Conservation (phyloP, 2,888 invertebrate species). For the Meandrusa payeni region DNA sequence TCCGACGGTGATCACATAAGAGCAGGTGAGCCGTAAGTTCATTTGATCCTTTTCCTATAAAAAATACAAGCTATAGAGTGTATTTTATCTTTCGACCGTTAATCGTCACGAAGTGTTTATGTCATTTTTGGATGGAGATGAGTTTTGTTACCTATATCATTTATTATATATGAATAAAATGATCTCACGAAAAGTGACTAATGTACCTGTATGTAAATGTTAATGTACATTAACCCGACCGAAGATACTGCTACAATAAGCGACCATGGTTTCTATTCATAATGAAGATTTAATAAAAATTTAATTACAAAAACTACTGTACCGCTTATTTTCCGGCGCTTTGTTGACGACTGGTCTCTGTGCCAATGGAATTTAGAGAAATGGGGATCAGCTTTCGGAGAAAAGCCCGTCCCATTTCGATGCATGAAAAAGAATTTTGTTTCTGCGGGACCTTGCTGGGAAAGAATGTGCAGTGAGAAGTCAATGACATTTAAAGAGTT, state of each 20-base stretch:
- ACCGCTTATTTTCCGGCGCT: conserved; percentile 78
- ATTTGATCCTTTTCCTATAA: too few relatives aligned
- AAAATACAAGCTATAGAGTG: too few relatives aligned
- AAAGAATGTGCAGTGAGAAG: conserved; percentile 83
- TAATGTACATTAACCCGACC: too few relatives aligned
- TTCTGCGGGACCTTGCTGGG: conserved; percentile 87
- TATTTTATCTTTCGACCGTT: too few relatives aligned
- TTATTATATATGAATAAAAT: neutral
- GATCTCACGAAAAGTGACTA: conserved; percentile 14
- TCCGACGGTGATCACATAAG: too few relatives aligned
- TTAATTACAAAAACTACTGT: conserved; percentile 44
- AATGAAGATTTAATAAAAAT: conserved; percentile 48
- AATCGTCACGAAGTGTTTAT: too few relatives aligned
- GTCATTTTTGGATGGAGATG: too few relatives aligned
- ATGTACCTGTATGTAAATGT: too few relatives aligned
- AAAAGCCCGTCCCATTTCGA: conserved; percentile 81
- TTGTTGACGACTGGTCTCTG: conserved; percentile 79
- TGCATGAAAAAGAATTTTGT: conserved; percentile 57
- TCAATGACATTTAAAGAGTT: conserved; percentile 84
- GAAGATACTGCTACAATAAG: too few relatives aligned
- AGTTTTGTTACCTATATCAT: too few relatives aligned
- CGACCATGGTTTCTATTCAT: conserved; percentile 48
- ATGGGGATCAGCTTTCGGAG: conserved; percentile 80
- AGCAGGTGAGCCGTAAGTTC: too few relatives aligned
- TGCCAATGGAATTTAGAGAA: conserved; percentile 81